Evolutionary conservation across 2,888 invertebrate species (phyloP), one percentile per base, ranked within the genome.

Genomic region (Meteorus colon): DNA sequence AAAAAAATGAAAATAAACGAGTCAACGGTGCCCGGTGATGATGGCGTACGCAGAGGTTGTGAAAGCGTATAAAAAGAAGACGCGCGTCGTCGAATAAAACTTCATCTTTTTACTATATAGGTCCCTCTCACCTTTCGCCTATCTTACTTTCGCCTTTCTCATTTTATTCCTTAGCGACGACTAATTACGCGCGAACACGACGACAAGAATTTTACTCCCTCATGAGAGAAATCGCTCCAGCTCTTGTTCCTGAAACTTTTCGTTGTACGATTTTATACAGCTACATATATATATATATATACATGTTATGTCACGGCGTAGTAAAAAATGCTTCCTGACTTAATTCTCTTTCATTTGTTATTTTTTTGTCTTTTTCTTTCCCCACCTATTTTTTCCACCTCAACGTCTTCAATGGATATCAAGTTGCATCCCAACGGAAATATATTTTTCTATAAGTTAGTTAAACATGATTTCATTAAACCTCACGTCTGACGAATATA

Each of bases 131-230:
- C n/a, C n/a, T 48, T 48, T 69, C 60, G 60, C 45, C 65, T 19
- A 37, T 45, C 72, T 73, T n/a, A 29, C 62, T 41, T 16, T 45
- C 8, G 45, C 14, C 45, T 45, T 16, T 45, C 16, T 45, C 10
- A n/a, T 48, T 48, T 48, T 48, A n/a, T 48, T 48, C 59, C 72
- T 41, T 55, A 45, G 68, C 51, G 60, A 68, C 75, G 73, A 76
- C 75, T 78, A 73, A 76, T 75, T 67, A 72, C 66, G 55, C 72
- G 48, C 67, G 48, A 60, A 48, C 48, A 48, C n/a, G n/a, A 48
- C 48, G 29, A 70, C 59, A 70, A 29, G 66, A 27, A 51, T 41
- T 34, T 37, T 24, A 24, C 12, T 31, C 34, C n/a, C 66, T 48
- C 37, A 55, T 34, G 51, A 45, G 73, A 37, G 41, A 73, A 37